Conservation (phyloP, 2,113 vertebrate species). For the Vimba vimba region DNA sequence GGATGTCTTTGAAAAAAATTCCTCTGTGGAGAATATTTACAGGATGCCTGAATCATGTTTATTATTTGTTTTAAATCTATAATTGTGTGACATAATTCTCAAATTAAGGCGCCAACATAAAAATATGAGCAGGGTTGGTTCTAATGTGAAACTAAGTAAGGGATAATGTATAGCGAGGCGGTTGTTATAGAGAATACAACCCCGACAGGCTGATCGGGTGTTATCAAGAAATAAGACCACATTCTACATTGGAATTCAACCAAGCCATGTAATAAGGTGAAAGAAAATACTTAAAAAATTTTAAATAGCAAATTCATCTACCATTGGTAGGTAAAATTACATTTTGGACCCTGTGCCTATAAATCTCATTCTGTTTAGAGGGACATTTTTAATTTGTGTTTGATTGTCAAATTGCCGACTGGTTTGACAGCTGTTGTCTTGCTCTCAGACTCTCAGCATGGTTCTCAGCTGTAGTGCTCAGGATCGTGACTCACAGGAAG, state of each 20-base stretch:
- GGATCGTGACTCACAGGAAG: not conserved
- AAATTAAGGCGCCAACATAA: no score
- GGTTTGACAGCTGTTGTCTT: conserved; percentile 24
- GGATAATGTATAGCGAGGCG: no score
- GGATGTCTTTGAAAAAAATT: not conserved
- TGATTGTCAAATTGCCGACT: not conserved
- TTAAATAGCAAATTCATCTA: not conserved
- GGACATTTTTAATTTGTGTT: not conserved
- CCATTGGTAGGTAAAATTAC: not conserved
- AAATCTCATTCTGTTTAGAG: not conserved
- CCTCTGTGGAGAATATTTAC: no score
- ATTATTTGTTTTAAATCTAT: no score
- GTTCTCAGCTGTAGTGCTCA: conserved; percentile 39
- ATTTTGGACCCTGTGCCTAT: not conserved
- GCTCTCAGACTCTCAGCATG: conserved; percentile 16
- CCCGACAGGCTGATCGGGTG: no score
- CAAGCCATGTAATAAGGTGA: not conserved
- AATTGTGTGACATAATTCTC: no score
- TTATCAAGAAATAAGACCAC: no score
- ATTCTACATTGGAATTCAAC: no score
- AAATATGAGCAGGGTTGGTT: no score
- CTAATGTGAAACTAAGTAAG: not conserved
- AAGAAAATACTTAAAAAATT: not conserved
- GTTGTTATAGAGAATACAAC: no score
- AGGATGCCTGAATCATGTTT: no score